These are phyloP conservation scores for Noctua janthe DNA, from an alignment of 2,888 invertebrate species.

Conservation along the genomic window DNA sequence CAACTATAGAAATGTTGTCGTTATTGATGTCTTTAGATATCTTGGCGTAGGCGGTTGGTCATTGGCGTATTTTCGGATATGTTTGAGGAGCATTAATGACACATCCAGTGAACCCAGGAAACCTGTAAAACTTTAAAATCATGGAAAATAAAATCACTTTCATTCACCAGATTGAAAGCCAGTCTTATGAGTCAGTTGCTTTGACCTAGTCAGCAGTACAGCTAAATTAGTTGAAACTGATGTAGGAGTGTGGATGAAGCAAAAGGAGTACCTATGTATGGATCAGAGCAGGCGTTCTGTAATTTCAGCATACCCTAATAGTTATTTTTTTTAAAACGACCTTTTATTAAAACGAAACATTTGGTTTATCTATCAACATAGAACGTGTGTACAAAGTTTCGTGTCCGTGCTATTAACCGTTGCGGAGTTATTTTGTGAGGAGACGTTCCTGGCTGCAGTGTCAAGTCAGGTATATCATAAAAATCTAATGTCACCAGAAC, in stretches of 20 bases:
- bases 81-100: background rate
- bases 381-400: too few relatives aligned
- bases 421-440: too few relatives aligned
- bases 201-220: background rate
- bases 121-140: background rate
- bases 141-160: too few relatives aligned
- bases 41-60: background rate
- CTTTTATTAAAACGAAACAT: too few relatives aligned
- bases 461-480: too few relatives aligned
- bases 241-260: background rate
- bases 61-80: background rate
- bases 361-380: too few relatives aligned
- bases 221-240: background rate
- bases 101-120: too few relatives aligned
- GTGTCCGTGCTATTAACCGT: too few relatives aligned
- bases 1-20: constrained; percentile 23
- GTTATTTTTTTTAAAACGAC: too few relatives aligned
- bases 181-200: background rate
- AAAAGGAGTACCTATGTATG: background rate
- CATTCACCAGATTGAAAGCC: background rate
- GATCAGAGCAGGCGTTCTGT: background rate
- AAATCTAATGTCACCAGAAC: too few relatives aligned
- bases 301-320: background rate
- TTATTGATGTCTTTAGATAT: constrained; percentile 9
- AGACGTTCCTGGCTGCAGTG: too few relatives aligned